Base-by-base conservation (phyloP, 2,797 vertebrate species). In the Sebastiscus albofasciatus region DNA sequence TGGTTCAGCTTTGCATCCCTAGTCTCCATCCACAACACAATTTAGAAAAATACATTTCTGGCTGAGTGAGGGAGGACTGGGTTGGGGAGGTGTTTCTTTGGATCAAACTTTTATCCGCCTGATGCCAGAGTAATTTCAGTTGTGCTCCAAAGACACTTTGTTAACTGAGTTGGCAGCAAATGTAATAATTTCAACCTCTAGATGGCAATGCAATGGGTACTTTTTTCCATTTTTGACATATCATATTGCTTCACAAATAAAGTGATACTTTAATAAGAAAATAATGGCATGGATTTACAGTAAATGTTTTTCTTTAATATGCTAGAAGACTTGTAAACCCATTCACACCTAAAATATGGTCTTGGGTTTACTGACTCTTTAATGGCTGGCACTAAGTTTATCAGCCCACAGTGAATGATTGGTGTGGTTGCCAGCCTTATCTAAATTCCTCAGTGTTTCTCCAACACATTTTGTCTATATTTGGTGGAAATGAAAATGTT, bases 391-490 rank as follows among this genome's bases (percentile, higher is more conserved):
- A 83, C 76, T 7, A 11, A 0, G 16, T 84, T 88, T 81, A 83
- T 88, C 84, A 80, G 59, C 65, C 14, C 68, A 31, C 31, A 77
- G 67, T 78, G 77, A 77, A 79, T 70, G 29, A 80, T 85, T 82
- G 62, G 75, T 62, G 49, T 66, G 66, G 55, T 79, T 80, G 22
- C 81, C 75, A 36, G 69, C 52, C 80, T 89, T 83, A 87, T 91
- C 90, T 87, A 68, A 82, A 80, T 82, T 84, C 89, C 65, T 87
- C 79, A 16, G 54, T 72, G 75, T 82, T 83, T 78, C 66, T 79
- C 74, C 9, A 55, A 85, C 80, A 89, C 72, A 46, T 84, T 85
- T 72, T 80, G 82, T 85, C 90, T 89, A 89, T 89, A 90, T 92
- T 91, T 87, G 90, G 89, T 79, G 85, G 75, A 91, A 87, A 80